Conservation (phyloP, 2,888 invertebrate species). For the Luffia ferchaultella region DNA sequence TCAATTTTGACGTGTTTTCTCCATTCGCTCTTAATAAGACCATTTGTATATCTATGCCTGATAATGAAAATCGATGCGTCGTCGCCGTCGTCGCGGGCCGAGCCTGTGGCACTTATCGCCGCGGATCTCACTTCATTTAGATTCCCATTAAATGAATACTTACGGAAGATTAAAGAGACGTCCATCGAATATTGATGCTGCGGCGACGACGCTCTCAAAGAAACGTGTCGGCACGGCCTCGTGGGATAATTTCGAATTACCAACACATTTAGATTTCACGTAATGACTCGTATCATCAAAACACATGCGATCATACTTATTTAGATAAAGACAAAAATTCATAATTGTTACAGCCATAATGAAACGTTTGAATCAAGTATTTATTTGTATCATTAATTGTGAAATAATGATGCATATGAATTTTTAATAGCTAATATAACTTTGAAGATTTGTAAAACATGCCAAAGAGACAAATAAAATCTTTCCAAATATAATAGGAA, state of each 20-base stretch:
- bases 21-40: background rate
- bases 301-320: background rate
- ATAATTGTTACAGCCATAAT: too few species aligned
- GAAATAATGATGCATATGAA: too few species aligned
- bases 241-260: background rate
- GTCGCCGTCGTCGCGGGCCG: background rate
- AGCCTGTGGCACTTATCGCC: constrained; percentile 47
- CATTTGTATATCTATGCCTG: background rate
- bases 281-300: background rate
- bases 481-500: too few species aligned
- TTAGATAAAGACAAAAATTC: too few species aligned
- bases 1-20: background rate
- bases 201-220: constrained; percentile 27
- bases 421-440: too few species aligned
- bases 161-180: constrained; percentile 40
- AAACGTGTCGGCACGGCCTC: constrained; percentile 10
- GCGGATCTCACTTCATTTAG: constrained; percentile 59
- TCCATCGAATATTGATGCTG: constrained; percentile 44
- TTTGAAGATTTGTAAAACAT: too few species aligned
- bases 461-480: too few species aligned
- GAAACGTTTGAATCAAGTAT: too few species aligned
- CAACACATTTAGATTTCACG: background rate
- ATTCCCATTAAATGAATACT: constrained; percentile 56
- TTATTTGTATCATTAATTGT: too few species aligned
- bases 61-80: background rate